Evolutionary conservation across 2,797 vertebrate genomes (phyloP), one percentile per base, ranked within the genome.

Genomic region (Pseudochirops cupreus): DNA sequence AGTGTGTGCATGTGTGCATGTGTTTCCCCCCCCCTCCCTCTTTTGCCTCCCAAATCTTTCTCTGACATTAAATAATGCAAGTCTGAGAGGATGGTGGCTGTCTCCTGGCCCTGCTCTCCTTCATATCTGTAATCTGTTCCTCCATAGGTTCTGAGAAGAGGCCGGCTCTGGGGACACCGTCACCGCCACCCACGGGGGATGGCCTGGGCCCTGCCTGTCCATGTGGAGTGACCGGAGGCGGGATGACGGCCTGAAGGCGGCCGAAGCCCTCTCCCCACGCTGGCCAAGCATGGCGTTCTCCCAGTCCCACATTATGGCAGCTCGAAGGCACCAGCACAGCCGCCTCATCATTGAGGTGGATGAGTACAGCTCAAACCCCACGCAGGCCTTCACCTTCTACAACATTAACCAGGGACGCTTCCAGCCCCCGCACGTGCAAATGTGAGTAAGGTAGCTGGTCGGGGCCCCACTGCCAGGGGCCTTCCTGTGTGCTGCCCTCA

Each of bases 401-500:
- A 99, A 99, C 98, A 99, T 99, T 98, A 99, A 99, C 99, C 99
- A 99, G 99, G 99, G 99, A 93, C 99, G 99, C 95, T 99, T 99
- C 98, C 99, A 99, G 98, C 99, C 99, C 0, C 99, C 99, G 0
- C 99, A 99, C 7, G 99, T 99, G 96, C 99, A 99, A 98, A 99
- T 99, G 99, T 99, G 97, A 99, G 99, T 99, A 95, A 93, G 90
- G 92, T 53, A 0, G 2, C 52, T 21, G 59, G 26, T 7, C 24
- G 0, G 29, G 87, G 87, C 4, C 0, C 50, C 87, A 29, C 89
- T 12, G 50, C 24, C 89, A 13, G 16, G 13, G 14, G 14, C 33
- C 33, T 74, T 74, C 62, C 18, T 21, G 14, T n/a, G 33, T 74
- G 62, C 62, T 1, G 5, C 62, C n/a, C n/a, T 74, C 31, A 4